Evolutionary conservation across 2,797 vertebrate species (phyloP).

Genomic region (Spondyliosoma cantharus): DNA sequence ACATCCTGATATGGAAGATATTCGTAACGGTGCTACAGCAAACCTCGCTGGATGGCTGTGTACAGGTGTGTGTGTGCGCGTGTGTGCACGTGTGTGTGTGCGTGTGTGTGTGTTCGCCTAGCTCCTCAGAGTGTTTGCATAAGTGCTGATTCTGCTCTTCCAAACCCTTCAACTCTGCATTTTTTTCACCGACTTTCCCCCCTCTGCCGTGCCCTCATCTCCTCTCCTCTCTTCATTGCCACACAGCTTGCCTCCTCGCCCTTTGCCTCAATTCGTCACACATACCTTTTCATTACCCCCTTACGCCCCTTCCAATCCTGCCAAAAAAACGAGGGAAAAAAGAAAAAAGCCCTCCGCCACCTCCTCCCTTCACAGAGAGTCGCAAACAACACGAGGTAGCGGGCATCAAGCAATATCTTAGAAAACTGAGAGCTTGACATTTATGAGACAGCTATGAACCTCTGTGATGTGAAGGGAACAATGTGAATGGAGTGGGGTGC

Average conservation of each 20-base stretch:
- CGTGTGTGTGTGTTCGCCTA: conserved; percentile 41
- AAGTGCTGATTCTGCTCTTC: conserved; percentile 84
- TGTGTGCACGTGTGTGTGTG: conserved; percentile 35
- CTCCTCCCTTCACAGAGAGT: conserved; percentile 38
- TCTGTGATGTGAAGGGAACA: conserved; percentile 44
- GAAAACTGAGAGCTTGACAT: conserved; percentile 70
- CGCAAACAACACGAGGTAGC: conserved; percentile 50
- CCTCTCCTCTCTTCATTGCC: conserved; percentile 72
- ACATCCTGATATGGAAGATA: conserved; percentile 83
- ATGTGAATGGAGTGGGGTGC: conserved; percentile 44
- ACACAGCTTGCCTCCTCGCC: conserved; percentile 76
- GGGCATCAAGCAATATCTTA: conserved; percentile 48
- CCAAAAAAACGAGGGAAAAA: conserved; percentile 44
- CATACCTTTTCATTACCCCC: conserved; percentile 77
- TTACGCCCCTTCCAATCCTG: conserved; percentile 46
- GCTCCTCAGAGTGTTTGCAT: conserved; percentile 81
- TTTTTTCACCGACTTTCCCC: conserved; percentile 68
- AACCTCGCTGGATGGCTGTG: conserved; percentile 73
- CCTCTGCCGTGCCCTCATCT: conserved; percentile 67
- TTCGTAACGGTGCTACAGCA: conserved; percentile 67
- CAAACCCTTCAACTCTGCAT: conserved; percentile 81
- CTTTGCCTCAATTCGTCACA: conserved; percentile 81
- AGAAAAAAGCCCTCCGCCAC: conserved; percentile 20
- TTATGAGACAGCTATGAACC: conserved; percentile 63
- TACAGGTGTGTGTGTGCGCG: conserved; percentile 69